Evolutionary conservation across 1,140 invertebrate genomes (phyloP).

Genomic region (Diprion similis): DNA sequence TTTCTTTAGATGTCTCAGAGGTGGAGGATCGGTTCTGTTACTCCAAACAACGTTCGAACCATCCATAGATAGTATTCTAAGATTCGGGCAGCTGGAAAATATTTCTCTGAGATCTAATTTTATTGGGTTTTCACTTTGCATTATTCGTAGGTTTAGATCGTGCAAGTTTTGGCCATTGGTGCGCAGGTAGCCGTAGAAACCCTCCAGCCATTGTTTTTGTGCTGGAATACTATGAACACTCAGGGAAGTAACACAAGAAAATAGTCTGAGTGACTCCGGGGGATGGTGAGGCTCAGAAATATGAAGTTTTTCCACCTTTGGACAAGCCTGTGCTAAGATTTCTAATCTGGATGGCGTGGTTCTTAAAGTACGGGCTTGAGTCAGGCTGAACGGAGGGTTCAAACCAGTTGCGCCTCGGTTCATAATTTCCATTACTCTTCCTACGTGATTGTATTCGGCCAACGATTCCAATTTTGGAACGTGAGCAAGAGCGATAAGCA

Average conservation of each 20-base stretch:
- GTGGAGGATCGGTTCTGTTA: conserved; percentile 39
- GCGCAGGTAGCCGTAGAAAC: conserved; percentile 55
- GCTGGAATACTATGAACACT: conserved; percentile 55
- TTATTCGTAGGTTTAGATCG: conserved; percentile 53
- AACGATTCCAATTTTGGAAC: conserved; percentile 56
- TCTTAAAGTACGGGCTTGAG: conserved; percentile 49
- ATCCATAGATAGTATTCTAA: conserved; percentile 50
- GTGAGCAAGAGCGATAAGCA: conserved; percentile 55
- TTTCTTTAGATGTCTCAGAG: conserved; percentile 44
- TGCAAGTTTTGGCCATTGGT: conserved; percentile 49
- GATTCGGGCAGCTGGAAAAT: conserved; percentile 49
- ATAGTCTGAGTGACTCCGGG: conserved; percentile 50
- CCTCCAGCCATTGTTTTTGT: conserved; percentile 51
- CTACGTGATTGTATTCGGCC: conserved; percentile 60
- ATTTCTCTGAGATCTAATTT: conserved; percentile 54
- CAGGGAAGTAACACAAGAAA: conserved; percentile 55
- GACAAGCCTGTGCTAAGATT: conserved; percentile 56
- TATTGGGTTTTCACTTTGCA: conserved; percentile 41
- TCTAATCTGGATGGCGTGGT: conserved; percentile 52
- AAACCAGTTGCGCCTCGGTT: conserved; percentile 44
- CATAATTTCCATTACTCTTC: conserved; percentile 57
- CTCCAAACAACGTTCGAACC: conserved; percentile 53
- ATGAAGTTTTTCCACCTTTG: conserved; percentile 52
- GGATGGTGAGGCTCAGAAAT: conserved; percentile 59
- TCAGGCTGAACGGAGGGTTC: conserved; percentile 51